Conservation (phyloP, 2,113 vertebrate genomes). For the Ardeotis arabs region DNA sequence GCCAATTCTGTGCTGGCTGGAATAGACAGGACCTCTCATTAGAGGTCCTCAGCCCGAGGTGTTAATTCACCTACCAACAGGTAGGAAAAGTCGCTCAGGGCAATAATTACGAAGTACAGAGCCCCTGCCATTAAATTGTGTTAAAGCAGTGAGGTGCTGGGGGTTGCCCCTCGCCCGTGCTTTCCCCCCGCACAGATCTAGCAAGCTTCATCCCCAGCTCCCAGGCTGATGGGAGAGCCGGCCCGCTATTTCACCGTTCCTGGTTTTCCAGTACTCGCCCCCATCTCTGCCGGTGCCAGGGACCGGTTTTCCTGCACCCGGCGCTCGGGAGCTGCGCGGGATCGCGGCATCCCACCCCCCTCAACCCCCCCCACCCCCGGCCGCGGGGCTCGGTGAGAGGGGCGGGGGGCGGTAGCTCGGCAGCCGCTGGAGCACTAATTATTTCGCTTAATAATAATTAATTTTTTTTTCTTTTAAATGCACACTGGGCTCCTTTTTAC, state of each 20-base stretch:
- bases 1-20: background rate
- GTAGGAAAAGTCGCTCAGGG: slow-evolving; percentile 46
- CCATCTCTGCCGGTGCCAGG: background rate
- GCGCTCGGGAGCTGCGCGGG: background rate
- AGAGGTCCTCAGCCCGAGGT: slow-evolving; percentile 17
- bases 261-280: background rate
- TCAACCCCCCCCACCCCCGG: background rate
- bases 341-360: background rate
- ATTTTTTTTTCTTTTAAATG: background rate
- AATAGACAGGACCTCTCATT: slow-evolving; percentile 13
- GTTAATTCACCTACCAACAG: slow-evolving; percentile 60
- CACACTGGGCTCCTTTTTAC: background rate
- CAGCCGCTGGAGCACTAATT: background rate
- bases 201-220: background rate
- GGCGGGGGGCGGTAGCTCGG: background rate
- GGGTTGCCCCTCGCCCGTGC: background rate
- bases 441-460: background rate
- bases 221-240: background rate
- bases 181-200: background rate
- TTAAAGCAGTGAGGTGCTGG: background rate
- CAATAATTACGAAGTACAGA: slow-evolving; percentile 28
- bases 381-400: too few species aligned
- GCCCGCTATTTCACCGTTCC: background rate
- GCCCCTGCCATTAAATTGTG: background rate
- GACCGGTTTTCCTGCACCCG: background rate